Conservation (phyloP, 2,797 vertebrate genomes). For the Craterocephalus amniculus region DNA sequence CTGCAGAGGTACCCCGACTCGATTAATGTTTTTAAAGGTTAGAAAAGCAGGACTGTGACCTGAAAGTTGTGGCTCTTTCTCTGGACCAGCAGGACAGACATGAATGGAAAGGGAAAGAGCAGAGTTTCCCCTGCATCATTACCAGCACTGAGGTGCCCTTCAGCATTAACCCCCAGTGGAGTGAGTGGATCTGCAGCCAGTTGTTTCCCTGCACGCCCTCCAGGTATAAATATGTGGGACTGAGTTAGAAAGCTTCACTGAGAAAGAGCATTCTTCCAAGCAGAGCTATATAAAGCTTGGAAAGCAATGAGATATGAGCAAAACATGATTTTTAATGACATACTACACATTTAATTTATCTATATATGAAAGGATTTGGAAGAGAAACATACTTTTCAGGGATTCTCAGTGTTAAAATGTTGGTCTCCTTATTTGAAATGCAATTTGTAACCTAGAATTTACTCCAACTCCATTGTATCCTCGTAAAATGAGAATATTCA, state of each 20-base stretch:
- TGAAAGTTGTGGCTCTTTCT: slow-evolving; percentile 6
- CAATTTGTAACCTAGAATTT: neutral
- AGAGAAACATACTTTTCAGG: no score
- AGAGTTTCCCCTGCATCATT: slow-evolving; percentile 26
- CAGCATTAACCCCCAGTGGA: slow-evolving; percentile 24
- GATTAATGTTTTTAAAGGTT: neutral
- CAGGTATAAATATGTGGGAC: neutral
- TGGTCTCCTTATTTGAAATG: neutral
- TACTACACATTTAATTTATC: neutral
- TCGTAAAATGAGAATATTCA: neutral
- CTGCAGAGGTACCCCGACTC: neutral
- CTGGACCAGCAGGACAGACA: slow-evolving; percentile 17
- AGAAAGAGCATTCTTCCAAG: neutral
- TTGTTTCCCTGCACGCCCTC: slow-evolving; percentile 11
- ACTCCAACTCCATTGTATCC: neutral
- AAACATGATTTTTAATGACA: neutral
- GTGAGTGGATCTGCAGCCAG: slow-evolving; percentile 14
- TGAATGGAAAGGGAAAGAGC: slow-evolving; percentile 15
- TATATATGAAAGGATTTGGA: neutral
- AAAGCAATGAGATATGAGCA: neutral
- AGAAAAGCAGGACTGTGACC: slow-evolving; percentile 3
- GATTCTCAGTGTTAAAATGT: no score
- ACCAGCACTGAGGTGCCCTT: slow-evolving; percentile 22
- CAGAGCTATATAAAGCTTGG: neutral
- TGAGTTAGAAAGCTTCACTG: neutral